Conservation (phyloP, 2,797 vertebrate genomes). For the Lophius americanus region DNA sequence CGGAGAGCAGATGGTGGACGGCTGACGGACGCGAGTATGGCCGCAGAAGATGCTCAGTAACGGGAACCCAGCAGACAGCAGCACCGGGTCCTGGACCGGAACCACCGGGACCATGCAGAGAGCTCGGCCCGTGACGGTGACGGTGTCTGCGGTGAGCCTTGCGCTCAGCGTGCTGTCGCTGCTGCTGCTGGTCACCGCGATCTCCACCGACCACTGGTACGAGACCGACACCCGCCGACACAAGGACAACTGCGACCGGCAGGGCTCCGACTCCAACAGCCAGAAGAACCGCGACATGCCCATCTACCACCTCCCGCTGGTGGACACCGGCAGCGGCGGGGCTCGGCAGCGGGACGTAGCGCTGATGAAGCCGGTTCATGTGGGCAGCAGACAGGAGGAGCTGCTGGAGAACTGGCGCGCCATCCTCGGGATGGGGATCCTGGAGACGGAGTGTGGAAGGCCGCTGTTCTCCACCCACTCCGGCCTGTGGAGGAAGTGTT, state of each 20-base stretch:
- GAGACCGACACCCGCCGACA: conserved; percentile 88
- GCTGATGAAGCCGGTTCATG: conserved; percentile 82
- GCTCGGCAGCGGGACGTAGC: conserved; percentile 75
- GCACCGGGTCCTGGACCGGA: conserved; percentile 18
- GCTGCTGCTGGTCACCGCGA: conserved; percentile 85
- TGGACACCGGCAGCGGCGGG: conserved; percentile 75
- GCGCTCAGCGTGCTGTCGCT: conserved; percentile 83
- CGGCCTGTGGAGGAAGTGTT: conserved; percentile 90
- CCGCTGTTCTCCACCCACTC: conserved; percentile 87
- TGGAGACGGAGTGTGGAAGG: conserved; percentile 88
- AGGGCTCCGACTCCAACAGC: conserved; percentile 84
- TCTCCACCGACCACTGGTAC: conserved; percentile 89
- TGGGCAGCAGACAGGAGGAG: conserved; percentile 83
- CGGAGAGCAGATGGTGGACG: conserved; percentile 41
- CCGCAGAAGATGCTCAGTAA: conserved; percentile 60
- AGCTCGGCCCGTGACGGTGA: conserved; percentile 78
- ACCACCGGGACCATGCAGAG: conserved; percentile 76
- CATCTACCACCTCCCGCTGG: conserved; percentile 89
- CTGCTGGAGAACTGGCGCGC: conserved; percentile 88
- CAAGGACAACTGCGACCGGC: conserved; percentile 86
- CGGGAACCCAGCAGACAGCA: conserved; percentile 19
- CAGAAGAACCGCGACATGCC: conserved; percentile 88
- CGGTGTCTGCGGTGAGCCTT: conserved; percentile 84
- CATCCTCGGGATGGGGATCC: conserved; percentile 87
- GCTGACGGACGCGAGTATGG: conserved; percentile 56